Evolutionary conservation across 92 coral and sea anemone species (phyloP).

Genomic region (Umimayanthus chanpuru): DNA sequence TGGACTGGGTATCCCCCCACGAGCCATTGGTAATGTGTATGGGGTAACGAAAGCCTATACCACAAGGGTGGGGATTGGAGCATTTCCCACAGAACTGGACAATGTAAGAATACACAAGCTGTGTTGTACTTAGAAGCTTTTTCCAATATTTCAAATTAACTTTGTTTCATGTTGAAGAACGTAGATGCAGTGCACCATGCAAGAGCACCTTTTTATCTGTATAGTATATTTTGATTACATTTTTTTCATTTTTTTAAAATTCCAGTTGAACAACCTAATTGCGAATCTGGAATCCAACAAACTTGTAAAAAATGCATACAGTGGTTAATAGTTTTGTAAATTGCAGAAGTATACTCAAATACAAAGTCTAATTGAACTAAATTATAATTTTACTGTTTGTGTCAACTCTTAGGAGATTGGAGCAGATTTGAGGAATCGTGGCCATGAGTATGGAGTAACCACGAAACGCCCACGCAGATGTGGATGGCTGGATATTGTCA

Average conservation of each 20-base stretch:
- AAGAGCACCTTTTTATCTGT: neutral
- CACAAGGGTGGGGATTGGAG: constrained; percentile 95
- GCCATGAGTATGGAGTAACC: constrained; percentile 95
- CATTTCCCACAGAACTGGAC: constrained; percentile 88
- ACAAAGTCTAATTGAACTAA: neutral
- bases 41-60: constrained; percentile 98
- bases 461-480: constrained; percentile 93
- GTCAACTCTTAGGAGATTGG: constrained; percentile 77
- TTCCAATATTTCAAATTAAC: neutral
- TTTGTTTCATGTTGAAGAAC: neutral
- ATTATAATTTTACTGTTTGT: neutral
- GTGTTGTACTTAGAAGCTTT: neutral
- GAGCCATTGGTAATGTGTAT: constrained; percentile 84
- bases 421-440: constrained; percentile 77
- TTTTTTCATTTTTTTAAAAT: too few species aligned
- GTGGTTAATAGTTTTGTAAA: neutral
- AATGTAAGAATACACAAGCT: constrained; percentile 58
- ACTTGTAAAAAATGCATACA: too few species aligned
- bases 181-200: neutral
- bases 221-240: neutral
- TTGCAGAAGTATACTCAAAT: neutral
- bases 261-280: neutral
- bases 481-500: constrained; percentile 96
- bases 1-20: constrained; percentile 97
- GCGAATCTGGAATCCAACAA: neutral